These are phyloP conservation scores for Epinephelus cyanopodus DNA, from an alignment of 2,113 vertebrate species.

Conservation along the genomic window DNA sequence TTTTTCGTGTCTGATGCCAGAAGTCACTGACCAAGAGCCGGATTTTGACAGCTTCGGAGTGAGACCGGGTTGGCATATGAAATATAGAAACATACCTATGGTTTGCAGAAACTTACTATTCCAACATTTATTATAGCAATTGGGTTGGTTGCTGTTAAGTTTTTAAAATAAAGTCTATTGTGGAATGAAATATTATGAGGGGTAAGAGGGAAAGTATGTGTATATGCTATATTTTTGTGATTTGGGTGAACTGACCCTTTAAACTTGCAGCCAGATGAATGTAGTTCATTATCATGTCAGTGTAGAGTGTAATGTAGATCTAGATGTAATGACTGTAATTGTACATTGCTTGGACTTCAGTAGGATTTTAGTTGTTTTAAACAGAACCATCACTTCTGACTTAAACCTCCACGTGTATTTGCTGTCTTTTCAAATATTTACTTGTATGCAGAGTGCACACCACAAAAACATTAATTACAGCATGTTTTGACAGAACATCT, in stretches of 20 bases:
- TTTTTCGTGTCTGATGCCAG: too few species aligned
- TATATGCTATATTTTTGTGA: neutral
- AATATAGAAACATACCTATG: too few species aligned
- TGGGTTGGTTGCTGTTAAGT: too few species aligned
- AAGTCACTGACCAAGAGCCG: too few species aligned
- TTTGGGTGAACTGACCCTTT: neutral
- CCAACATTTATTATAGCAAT: too few species aligned
- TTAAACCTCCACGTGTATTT: conserved; percentile 5
- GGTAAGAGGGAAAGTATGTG: too few species aligned
- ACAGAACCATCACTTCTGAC: neutral
- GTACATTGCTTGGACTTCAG: neutral
- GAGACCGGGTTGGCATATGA: too few species aligned
- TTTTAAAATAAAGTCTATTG: neutral
- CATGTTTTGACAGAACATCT: conserved; percentile 69
- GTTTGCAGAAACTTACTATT: too few species aligned
- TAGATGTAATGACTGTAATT: neutral
- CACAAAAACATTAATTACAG: conserved; percentile 58
- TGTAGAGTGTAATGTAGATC: neutral
- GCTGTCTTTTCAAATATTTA: conserved; percentile 47
- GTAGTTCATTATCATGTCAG: neutral
- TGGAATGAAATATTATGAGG: too few species aligned
- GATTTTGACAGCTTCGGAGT: too few species aligned
- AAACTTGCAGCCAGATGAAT: neutral
- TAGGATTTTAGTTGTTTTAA: conserved; percentile 9
- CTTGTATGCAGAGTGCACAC: conserved; percentile 14